A percentile compares a stretch with the other conserved stretches of the same genome.
Evolutionary conservation across 2,797 vertebrate genomes (phyloP).

Genomic region (Peromyscus nudipes): DNA sequence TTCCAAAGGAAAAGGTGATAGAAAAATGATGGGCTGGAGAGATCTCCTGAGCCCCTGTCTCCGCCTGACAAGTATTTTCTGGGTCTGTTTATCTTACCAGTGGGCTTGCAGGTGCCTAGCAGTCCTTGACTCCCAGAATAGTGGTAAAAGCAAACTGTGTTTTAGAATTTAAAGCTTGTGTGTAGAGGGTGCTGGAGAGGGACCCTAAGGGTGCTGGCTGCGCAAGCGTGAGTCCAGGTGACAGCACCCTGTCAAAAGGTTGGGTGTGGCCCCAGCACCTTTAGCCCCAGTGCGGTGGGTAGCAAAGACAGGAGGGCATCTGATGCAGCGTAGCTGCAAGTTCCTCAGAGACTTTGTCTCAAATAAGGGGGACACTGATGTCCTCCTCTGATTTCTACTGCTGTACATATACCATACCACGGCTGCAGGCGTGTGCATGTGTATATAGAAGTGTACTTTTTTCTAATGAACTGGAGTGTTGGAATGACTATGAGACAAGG

Average conservation of each 20-base stretch:
- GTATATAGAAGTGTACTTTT: neutral
- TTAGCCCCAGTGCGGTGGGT: accelerated
- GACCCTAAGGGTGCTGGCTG: neutral
- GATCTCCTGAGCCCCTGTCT: neutral
- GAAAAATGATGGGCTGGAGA: conserved; percentile 10
- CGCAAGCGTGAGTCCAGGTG: neutral
- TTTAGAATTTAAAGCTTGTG: neutral
- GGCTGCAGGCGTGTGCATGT: no score
- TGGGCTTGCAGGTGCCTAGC: neutral
- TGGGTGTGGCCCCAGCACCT: no score
- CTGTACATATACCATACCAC: neutral
- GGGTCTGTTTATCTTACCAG: neutral
- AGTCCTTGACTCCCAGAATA: neutral
- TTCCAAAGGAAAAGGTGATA: neutral
- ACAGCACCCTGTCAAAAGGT: no score
- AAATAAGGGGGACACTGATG: neutral
- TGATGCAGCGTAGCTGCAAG: neutral
- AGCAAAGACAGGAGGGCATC: neutral
- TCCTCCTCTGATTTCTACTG: neutral
- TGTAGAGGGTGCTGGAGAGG: neutral
- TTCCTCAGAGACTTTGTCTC: neutral
- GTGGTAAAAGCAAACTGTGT: conserved; percentile 12
- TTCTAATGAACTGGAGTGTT: conserved; percentile 28
- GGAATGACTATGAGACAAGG: neutral
- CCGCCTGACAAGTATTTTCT: conserved; percentile 12